phyloP scores from a whole-genome alignment of 2,888 invertebrate species.

The Dendrolimus houi region DNA sequence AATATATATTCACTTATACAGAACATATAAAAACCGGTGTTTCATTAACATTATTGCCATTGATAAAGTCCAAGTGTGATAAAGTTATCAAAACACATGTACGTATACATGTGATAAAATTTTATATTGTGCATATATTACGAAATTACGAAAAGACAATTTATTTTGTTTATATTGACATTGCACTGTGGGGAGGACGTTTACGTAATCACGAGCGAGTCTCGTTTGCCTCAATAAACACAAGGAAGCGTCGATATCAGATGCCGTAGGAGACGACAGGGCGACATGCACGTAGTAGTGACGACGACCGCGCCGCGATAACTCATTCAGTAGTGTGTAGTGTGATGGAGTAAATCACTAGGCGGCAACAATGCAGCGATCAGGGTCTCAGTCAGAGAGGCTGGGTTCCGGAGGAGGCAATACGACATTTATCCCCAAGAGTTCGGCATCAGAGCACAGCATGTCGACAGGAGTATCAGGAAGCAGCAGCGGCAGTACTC shows the following conservation, averaged over 20 bases:
- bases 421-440: slow-evolving; percentile 54
- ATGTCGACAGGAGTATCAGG: slow-evolving; percentile 70
- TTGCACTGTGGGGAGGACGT: slow-evolving; percentile 17
- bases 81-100: slow-evolving; percentile 42
- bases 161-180: slow-evolving; percentile 28
- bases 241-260: slow-evolving; percentile 17
- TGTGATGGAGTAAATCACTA: slow-evolving; percentile 17
- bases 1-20: slow-evolving; percentile 13
- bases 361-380: slow-evolving; percentile 56
- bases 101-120: slow-evolving; percentile 26
- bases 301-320: slow-evolving; percentile 18
- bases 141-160: slow-evolving; percentile 16
- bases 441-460: slow-evolving; percentile 68
- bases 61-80: slow-evolving; percentile 47
- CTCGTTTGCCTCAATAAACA: slow-evolving; percentile 21
- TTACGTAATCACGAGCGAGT: slow-evolving; percentile 27
- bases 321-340: slow-evolving; percentile 24
- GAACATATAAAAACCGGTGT: slow-evolving; percentile 32
- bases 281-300: slow-evolving; percentile 19
- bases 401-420: slow-evolving; percentile 52
- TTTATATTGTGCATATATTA: slow-evolving; percentile 8
- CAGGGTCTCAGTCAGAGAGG: slow-evolving; percentile 76
- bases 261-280: slow-evolving; percentile 16
- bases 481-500: slow-evolving; percentile 65
- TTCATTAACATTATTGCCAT: slow-evolving; percentile 31